Evolutionary conservation across 2,113 vertebrate species (phyloP), one percentile per base, ranked within the genome.

Genomic region (Apaloderma vittatum): DNA sequence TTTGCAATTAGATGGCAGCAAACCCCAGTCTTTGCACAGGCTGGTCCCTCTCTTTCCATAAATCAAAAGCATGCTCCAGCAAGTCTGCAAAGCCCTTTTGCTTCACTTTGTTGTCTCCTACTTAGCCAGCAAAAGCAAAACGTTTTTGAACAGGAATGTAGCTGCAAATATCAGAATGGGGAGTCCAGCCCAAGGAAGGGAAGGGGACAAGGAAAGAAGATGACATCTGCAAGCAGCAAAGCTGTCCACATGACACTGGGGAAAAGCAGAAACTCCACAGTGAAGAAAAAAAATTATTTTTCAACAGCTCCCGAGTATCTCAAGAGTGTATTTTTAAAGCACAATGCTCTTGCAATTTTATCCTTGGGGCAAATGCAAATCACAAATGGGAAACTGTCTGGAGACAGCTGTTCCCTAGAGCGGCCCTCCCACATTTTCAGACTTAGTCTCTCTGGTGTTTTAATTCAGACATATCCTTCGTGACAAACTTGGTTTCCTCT

Each of bases 121-220:
- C 59, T 61, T 37, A 36, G 49, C 8, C 40, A 76, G 68, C 34
- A 57, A 66, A 66, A 66, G 24, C 19, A 70, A 88, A 58, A 65
- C 0, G 1, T 17, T 61, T 52, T 67, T 34, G 26, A 81, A 27
- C 6, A 49, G 54, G 30, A 72, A 83, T 0, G 23, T 1, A 34
- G 49, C 71, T 88, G 67, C 59, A 73, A n/a, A 21, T 12, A 12
- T 17, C 21, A 73, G 65, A 45, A 76, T 36, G 26, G 17, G 20
- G 21, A 63, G 27, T 43, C 48, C 62, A 45, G 15, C 24, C 37
- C 12, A 43, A 43, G 0, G 1, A 49, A n/a, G 46, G 32, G 20
- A 83, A 86, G 34, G 16, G 32, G 74, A 18, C 9, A 32, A 73
- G 22, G 70, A 36, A 40, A 83, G 71, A 23, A 48, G 54, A 8